A percentile compares a stretch with the other conserved stretches of the same genome.
These are phyloP conservation scores for Plodia interpunctella DNA, from an alignment of 1,140 invertebrate genomes.

Conservation along the genomic window DNA sequence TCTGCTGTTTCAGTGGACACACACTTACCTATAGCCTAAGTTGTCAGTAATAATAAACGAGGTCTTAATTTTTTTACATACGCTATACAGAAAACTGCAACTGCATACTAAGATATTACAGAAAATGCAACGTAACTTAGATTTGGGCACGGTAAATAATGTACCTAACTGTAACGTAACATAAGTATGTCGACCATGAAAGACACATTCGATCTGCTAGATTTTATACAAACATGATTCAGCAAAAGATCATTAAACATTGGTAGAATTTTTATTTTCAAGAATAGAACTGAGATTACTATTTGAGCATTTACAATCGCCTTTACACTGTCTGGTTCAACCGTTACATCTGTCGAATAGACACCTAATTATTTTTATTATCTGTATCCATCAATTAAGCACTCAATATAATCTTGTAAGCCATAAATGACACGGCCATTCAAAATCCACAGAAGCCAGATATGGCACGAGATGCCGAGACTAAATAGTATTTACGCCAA, in stretches of 20 bases:
- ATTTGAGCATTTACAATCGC: background rate
- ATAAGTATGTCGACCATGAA: background rate
- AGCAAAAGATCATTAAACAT: background rate
- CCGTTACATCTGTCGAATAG: conserved; percentile 3
- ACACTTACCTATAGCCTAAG: too few relatives aligned
- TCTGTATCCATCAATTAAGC: conserved; percentile 26
- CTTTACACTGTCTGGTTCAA: background rate
- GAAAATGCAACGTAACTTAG: background rate
- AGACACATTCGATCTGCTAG: conserved; percentile 9
- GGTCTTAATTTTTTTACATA: background rate
- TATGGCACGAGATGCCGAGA: conserved; percentile 57
- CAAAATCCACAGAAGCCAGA: conserved; percentile 41
- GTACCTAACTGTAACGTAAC: background rate
- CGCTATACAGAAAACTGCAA: too few relatives aligned
- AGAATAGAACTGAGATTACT: background rate
- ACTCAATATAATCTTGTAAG: conserved; percentile 26
- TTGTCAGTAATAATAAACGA: background rate
- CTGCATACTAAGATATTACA: background rate
- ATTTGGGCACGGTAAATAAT: background rate
- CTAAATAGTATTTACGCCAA: conserved; percentile 71
- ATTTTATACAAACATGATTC: conserved; percentile 8
- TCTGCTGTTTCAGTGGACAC: background rate
- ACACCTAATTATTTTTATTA: conserved; percentile 20
- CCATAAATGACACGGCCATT: conserved; percentile 38
- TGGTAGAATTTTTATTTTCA: background rate